phyloP scores from a whole-genome alignment of 2,113 vertebrate species.

The Okapia johnstoni region DNA sequence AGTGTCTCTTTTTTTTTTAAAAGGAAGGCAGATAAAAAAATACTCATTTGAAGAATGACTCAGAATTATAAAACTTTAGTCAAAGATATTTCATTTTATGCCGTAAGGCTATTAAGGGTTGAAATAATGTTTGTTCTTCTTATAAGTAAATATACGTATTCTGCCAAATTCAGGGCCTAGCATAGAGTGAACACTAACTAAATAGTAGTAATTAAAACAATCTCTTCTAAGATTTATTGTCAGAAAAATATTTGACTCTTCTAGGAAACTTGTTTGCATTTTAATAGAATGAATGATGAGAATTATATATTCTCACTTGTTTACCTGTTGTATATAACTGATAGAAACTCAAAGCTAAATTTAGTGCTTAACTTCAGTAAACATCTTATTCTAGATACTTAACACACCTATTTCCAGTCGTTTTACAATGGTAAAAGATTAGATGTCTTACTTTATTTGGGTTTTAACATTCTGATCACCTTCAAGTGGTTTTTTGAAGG shows the following conservation, averaged over 20 bases:
- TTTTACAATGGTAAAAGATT: background rate
- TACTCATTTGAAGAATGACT: background rate
- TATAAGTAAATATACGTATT: background rate
- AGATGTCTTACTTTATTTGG: background rate
- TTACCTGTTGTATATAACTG: background rate
- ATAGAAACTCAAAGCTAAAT: background rate
- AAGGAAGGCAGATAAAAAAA: constrained; percentile 19
- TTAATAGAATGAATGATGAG: background rate
- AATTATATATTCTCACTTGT: background rate
- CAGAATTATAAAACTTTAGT: background rate
- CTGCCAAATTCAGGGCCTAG: background rate
- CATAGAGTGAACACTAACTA: background rate
- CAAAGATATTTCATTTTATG: background rate
- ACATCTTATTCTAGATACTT: background rate
- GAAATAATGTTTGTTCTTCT: background rate
- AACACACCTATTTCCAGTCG: background rate
- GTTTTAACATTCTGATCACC: background rate
- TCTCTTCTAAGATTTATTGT: background rate
- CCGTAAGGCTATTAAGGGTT: background rate
- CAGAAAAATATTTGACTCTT: background rate
- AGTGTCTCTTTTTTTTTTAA: background rate
- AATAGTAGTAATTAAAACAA: background rate
- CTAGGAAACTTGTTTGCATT: background rate
- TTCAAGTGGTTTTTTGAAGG: background rate
- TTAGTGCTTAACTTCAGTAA: background rate